A percentile compares a stretch with the other conserved stretches of the same genome.
Conservation (phyloP, 2,113 vertebrate genomes). For the Fregata magnificens region DNA sequence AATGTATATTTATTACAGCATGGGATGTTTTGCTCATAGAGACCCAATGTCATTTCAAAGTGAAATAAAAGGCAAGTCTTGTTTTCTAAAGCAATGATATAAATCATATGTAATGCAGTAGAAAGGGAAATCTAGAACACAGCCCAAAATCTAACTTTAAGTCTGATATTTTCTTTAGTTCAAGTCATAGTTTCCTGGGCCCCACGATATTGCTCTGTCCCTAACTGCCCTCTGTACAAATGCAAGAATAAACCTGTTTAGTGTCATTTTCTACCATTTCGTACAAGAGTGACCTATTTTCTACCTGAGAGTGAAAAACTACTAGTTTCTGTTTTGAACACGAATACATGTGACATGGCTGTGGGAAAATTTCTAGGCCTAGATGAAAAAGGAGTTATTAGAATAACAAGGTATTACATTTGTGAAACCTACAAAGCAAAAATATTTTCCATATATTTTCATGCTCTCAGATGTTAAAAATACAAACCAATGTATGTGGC, state of each 20-base stretch:
- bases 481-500: accelerated
- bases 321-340: not conserved
- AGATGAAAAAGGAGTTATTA: not conserved
- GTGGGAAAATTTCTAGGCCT: not conserved
- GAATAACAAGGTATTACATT: not conserved
- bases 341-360: not conserved
- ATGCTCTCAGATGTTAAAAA: not conserved
- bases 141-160: not conserved
- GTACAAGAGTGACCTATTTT: not conserved
- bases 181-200: accelerated
- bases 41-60: not conserved
- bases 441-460: not conserved
- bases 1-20: not conserved
- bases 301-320: not conserved
- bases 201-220: not conserved
- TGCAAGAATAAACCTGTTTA: not conserved
- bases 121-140: not conserved
- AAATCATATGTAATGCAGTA: not conserved
- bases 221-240: not conserved
- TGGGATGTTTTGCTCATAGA: not conserved
- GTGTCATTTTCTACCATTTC: not conserved
- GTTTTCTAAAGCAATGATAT: not conserved
- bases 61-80: not conserved
- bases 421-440: not conserved
- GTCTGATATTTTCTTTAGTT: not conserved